These are phyloP conservation scores for Chrysolina americana DNA, from an alignment of 2,888 invertebrate genomes.

Conservation along the genomic window DNA sequence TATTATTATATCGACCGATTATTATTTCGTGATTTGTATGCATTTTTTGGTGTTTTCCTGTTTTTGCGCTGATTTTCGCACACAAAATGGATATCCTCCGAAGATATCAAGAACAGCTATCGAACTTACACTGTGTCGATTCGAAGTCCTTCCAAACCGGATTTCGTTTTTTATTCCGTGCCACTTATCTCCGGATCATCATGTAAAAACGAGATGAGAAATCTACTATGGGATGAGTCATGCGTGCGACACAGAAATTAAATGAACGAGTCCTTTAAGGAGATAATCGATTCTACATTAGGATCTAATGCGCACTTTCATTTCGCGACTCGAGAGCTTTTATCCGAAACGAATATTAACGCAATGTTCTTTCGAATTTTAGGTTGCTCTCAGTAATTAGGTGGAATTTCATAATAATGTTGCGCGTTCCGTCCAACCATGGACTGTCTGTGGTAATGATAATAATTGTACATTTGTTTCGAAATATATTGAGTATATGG, in stretches of 20 bases:
- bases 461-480: background rate
- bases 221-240: constrained; percentile 36
- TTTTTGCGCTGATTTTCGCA: no score
- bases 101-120: constrained; percentile 3
- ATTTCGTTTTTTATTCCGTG: constrained; percentile 25
- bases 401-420: background rate
- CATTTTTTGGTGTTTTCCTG: no score
- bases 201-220: constrained; percentile 27
- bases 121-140: constrained; percentile 9
- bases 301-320: constrained; percentile 14
- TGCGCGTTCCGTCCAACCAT: background rate
- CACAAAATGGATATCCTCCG: background rate
- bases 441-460: background rate
- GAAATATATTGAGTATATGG: background rate
- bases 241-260: constrained; percentile 33
- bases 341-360: background rate
- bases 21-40: no score
- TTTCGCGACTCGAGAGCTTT: background rate
- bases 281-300: constrained; percentile 2
- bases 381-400: background rate
- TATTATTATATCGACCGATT: no score
- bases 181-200: constrained; percentile 21
- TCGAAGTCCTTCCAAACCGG: constrained; percentile 25
- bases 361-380: background rate
- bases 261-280: constrained; percentile 33